Evolutionary conservation across 1,140 invertebrate genomes (phyloP).

Genomic region (Ctenoplectra terminalis): DNA sequence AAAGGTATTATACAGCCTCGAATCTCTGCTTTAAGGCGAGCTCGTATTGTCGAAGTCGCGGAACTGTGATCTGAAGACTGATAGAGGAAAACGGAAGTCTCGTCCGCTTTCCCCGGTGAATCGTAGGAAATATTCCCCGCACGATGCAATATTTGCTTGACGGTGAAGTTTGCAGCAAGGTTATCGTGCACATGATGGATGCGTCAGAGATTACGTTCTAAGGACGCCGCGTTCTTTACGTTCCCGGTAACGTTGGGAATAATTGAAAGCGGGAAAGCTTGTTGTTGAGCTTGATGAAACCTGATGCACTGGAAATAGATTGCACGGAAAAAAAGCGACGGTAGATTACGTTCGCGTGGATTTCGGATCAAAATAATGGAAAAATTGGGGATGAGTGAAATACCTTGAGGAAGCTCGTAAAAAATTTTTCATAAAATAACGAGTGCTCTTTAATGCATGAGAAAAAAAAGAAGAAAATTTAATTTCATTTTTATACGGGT

Average conservation of each 20-base stretch:
- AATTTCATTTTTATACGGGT: neutral
- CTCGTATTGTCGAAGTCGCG: neutral
- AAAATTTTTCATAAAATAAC: neutral
- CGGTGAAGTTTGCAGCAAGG: conserved; percentile 7
- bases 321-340: neutral
- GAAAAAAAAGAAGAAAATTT: neutral
- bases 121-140: conserved; percentile 22
- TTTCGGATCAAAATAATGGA: neutral
- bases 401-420: neutral
- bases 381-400: neutral
- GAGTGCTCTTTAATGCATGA: neutral
- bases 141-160: conserved; percentile 20
- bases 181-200: conserved; percentile 41
- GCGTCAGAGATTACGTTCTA: conserved; percentile 41
- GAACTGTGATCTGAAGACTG: conserved; percentile 1
- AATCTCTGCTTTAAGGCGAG: neutral
- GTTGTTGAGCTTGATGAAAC: conserved; percentile 38
- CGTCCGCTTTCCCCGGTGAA: conserved; percentile 9
- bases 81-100: neutral
- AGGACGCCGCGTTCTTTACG: conserved; percentile 35
- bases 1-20: neutral
- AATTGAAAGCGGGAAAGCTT: conserved; percentile 34
- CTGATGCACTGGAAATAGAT: conserved; percentile 12
- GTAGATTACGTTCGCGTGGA: neutral
- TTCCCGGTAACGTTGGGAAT: conserved; percentile 31